phyloP scores from a whole-genome alignment of 2,113 vertebrate genomes.

The Passer montanus region DNA sequence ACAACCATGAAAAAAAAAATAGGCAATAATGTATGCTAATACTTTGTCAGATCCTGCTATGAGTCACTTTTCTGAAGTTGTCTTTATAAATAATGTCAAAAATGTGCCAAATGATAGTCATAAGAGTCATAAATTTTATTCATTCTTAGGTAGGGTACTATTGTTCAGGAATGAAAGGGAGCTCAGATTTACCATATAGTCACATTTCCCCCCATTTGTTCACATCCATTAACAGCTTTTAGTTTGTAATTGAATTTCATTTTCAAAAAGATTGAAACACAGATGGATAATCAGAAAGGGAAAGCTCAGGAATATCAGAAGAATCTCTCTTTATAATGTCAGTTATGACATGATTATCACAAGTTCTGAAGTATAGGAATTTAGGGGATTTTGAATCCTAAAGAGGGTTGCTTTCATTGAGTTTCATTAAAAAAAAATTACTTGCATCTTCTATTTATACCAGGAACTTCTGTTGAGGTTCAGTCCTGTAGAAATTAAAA shows the following conservation, averaged over 20 bases:
- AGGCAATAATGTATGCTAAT: background rate
- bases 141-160: background rate
- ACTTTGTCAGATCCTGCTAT: background rate
- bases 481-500: background rate
- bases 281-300: slow-evolving; percentile 40
- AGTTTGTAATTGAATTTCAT: slow-evolving; percentile 62
- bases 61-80: background rate
- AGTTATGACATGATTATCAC: background rate
- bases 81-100: slow-evolving; percentile 24
- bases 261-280: slow-evolving; percentile 61
- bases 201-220: slow-evolving; percentile 50
- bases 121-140: background rate
- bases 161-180: slow-evolving; percentile 32
- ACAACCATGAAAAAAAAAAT: background rate
- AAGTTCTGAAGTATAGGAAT: background rate
- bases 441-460: background rate
- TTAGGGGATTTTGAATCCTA: background rate
- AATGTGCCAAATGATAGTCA: background rate
- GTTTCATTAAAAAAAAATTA: background rate
- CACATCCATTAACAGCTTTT: slow-evolving; percentile 68
- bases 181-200: slow-evolving; percentile 32
- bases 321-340: background rate
- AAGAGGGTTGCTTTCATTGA: background rate
- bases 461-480: background rate
- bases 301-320: background rate